Percentiles rank a stretch among this genome's conserved stretches.
Conservation (phyloP, 2,888 invertebrate species). For the Merodon equestris region DNA sequence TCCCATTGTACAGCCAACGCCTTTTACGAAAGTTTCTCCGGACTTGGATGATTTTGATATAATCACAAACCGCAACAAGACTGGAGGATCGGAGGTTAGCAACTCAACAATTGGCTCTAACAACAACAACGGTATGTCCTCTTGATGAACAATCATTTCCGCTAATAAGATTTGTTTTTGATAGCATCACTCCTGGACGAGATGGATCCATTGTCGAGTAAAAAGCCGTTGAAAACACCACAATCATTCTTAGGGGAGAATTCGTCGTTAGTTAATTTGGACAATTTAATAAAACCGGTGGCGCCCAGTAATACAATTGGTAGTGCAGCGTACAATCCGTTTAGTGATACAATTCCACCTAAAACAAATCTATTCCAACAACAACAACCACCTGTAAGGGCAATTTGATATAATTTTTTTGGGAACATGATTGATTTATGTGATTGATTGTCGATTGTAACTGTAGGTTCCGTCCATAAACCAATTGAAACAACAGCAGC, state of each 20-base stretch:
- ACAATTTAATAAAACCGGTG: conserved; percentile 90
- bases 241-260: conserved; percentile 98
- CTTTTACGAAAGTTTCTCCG: conserved; percentile 76
- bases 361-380: conserved; percentile 82
- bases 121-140: conserved; percentile 76
- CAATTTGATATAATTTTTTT: conserved; percentile 1
- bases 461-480: conserved; percentile 79
- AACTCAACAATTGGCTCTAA: conserved; percentile 75
- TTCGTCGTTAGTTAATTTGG: conserved; percentile 97
- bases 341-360: conserved; percentile 78
- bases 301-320: conserved; percentile 74
- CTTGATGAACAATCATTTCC: not conserved
- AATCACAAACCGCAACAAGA: conserved; percentile 87
- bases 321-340: conserved; percentile 78
- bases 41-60: conserved; percentile 94
- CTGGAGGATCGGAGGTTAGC: conserved; percentile 73
- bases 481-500: conserved; percentile 79
- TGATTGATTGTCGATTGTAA: conserved; percentile 17
- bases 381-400: conserved; percentile 78
- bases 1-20: too few species aligned
- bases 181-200: conserved; percentile 78
- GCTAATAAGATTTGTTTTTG: not conserved
- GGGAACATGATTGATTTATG: conserved; percentile 7
- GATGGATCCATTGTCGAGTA: conserved; percentile 77
- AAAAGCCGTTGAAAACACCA: conserved; percentile 86